These are phyloP conservation scores for Podarcis lilfordi DNA, from an alignment of 2,797 vertebrate genomes.

Conservation along the genomic window DNA sequence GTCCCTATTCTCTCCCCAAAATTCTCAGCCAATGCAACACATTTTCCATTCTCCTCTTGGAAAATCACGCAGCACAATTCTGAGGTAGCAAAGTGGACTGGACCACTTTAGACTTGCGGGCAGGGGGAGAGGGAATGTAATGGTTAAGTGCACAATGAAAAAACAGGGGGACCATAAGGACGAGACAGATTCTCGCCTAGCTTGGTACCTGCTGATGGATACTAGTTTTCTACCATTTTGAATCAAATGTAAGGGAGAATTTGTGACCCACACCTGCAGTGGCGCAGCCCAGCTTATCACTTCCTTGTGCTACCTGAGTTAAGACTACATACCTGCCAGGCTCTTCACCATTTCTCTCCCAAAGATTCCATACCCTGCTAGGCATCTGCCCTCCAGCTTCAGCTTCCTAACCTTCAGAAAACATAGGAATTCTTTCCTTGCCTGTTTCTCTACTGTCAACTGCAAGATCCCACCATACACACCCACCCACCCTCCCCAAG, in stretches of 20 bases:
- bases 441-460: too few species aligned
- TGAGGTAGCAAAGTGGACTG: neutral
- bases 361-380: neutral
- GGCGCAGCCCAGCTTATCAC: neutral
- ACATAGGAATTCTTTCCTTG: neutral
- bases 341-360: neutral
- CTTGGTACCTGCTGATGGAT: neutral
- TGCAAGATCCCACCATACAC: neutral
- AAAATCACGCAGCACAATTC: neutral
- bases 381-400: neutral
- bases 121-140: neutral
- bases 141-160: neutral
- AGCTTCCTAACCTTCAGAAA: neutral
- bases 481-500: neutral
- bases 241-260: neutral
- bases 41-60: neutral
- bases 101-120: neutral
- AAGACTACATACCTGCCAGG: neutral
- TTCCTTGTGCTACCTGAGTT: neutral
- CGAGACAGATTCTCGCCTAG: too few species aligned
- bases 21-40: slow-evolving; percentile 1
- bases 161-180: too few species aligned
- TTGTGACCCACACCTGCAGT: neutral
- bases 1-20: neutral
- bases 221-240: neutral